phyloP scores from a whole-genome alignment of 2,113 vertebrate species.

The Miniopterus natalensis region DNA sequence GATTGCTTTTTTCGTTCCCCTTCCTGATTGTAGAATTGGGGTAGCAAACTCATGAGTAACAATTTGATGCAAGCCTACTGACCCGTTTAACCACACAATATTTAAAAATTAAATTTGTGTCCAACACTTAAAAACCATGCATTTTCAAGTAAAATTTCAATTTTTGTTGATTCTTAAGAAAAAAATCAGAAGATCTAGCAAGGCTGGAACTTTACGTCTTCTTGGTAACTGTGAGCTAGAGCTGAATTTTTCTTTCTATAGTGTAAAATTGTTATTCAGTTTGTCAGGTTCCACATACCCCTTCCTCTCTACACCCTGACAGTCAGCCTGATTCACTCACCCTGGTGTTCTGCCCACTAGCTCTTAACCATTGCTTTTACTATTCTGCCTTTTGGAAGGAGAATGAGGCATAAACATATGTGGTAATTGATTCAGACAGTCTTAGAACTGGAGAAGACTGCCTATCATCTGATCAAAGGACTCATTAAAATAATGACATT shows the following conservation, averaged over 20 bases:
- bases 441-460: neutral
- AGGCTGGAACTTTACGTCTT: neutral
- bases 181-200: neutral
- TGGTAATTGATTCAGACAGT: neutral
- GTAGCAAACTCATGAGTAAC: neutral
- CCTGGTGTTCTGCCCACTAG: neutral
- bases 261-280: neutral
- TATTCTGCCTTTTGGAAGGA: neutral
- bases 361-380: neutral
- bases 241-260: neutral
- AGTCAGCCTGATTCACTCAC: neutral
- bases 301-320: neutral
- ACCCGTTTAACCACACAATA: conserved; percentile 7
- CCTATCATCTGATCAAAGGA: neutral
- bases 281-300: neutral
- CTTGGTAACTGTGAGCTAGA: neutral
- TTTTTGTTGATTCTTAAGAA: conserved; percentile 16
- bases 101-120: neutral
- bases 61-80: neutral
- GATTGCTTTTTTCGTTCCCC: neutral
- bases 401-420: neutral
- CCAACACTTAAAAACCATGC: neutral
- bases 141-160: neutral
- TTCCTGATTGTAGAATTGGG: neutral
- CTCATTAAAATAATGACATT: neutral